Percentiles rank a stretch among this genome's conserved stretches.
phyloP scores from a whole-genome alignment of 2,888 invertebrate genomes.

The Andricus quercusramuli region DNA sequence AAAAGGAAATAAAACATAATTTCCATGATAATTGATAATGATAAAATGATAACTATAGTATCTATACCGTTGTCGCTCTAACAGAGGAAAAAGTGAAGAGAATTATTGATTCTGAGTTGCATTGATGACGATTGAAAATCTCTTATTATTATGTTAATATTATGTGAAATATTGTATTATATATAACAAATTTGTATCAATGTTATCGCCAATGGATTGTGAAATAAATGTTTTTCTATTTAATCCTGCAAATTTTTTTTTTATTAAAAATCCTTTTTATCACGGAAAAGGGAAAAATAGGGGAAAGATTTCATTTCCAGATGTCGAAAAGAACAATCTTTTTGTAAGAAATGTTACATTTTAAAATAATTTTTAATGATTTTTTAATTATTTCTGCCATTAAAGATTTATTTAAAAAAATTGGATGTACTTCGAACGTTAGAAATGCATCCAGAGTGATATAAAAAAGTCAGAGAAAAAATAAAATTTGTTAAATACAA shows the following conservation, averaged over 20 bases:
- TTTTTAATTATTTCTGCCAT: no score
- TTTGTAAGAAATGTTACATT: no score
- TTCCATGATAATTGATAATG: neutral
- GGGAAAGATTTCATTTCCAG: no score
- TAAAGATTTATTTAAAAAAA: no score
- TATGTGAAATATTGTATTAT: conserved; percentile 61
- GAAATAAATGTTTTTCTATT: conserved; percentile 72
- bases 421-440: no score
- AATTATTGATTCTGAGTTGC: conserved; percentile 10
- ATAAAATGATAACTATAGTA: conserved; percentile 16
- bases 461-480: no score
- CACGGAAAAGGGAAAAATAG: no score
- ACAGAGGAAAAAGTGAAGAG: neutral
- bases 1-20: neutral
- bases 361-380: no score
- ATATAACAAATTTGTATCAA: conserved; percentile 68
- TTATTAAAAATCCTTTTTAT: no score
- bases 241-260: conserved; percentile 15
- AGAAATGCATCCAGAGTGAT: no score
- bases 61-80: neutral
- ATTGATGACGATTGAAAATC: conserved; percentile 34
- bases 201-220: conserved; percentile 69
- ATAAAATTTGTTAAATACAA: no score
- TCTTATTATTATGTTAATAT: conserved; percentile 61
- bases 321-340: no score